Conservation (phyloP, 2,113 vertebrate species). For the Vanacampus margaritifer region DNA sequence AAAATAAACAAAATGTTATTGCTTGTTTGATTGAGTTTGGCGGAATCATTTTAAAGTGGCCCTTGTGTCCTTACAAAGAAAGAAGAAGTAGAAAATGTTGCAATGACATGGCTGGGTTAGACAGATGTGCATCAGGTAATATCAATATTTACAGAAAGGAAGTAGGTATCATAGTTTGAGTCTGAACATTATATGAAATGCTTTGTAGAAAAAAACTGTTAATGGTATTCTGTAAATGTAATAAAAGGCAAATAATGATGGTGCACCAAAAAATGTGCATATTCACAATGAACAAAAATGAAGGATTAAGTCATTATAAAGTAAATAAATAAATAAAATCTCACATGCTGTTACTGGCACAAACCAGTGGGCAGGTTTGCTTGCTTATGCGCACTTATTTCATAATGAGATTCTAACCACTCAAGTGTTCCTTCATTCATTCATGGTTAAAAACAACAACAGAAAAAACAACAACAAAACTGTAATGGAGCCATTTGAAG, state of each 20-base stretch:
- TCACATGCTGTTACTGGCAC: too few species aligned
- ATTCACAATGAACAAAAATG: neutral
- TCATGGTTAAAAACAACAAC: neutral
- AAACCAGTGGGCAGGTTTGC: too few species aligned
- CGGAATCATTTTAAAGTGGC: too few species aligned
- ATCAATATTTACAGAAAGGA: neutral
- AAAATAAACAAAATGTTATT: too few species aligned
- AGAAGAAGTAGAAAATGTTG: too few species aligned
- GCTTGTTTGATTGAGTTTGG: too few species aligned
- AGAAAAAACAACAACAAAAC: too few species aligned
- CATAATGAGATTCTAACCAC: neutral
- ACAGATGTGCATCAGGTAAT: neutral
- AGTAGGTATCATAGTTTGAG: neutral
- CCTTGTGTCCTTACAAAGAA: too few species aligned
- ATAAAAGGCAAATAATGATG: neutral
- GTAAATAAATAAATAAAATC: neutral
- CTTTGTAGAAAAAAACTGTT: neutral
- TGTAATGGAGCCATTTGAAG: neutral
- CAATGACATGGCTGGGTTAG: too few species aligned
- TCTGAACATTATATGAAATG: neutral
- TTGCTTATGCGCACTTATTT: neutral
- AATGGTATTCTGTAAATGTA: neutral
- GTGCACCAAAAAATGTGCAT: neutral
- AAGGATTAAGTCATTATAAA: neutral
- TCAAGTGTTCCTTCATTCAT: neutral